Conservation (phyloP, 2,797 vertebrate genomes). For the Spea hammondii region DNA sequence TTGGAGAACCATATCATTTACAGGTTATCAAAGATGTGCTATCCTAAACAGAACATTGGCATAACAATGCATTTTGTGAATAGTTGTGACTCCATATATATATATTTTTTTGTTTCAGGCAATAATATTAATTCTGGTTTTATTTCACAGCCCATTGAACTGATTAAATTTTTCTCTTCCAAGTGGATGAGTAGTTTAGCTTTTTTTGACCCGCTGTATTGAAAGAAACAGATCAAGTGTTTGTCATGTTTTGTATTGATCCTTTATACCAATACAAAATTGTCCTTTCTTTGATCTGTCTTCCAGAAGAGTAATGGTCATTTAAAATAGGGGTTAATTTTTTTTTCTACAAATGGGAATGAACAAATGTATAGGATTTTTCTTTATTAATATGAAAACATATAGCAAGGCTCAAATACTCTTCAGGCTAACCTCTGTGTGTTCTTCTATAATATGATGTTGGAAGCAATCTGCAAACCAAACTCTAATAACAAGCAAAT, state of each 20-base stretch:
- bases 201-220: neutral
- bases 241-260: conserved; percentile 13
- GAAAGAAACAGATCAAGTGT: conserved; percentile 5
- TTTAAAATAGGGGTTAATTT: neutral
- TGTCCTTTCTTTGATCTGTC: neutral
- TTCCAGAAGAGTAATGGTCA: neutral
- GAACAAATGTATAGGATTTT: no score
- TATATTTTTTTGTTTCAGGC: neutral
- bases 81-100: neutral
- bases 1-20: no score
- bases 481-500: neutral
- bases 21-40: neutral
- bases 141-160: neutral
- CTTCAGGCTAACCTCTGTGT: no score
- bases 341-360: neutral
- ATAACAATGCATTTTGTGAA: neutral
- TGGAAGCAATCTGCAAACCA: neutral
- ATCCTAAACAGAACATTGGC: neutral
- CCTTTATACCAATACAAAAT: neutral
- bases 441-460: neutral
- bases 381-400: no score
- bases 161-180: neutral
- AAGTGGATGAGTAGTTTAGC: neutral
- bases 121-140: no score
- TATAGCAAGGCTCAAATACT: no score